Conservation (phyloP, 2,113 vertebrate genomes). For the Ceyx melanurus region DNA sequence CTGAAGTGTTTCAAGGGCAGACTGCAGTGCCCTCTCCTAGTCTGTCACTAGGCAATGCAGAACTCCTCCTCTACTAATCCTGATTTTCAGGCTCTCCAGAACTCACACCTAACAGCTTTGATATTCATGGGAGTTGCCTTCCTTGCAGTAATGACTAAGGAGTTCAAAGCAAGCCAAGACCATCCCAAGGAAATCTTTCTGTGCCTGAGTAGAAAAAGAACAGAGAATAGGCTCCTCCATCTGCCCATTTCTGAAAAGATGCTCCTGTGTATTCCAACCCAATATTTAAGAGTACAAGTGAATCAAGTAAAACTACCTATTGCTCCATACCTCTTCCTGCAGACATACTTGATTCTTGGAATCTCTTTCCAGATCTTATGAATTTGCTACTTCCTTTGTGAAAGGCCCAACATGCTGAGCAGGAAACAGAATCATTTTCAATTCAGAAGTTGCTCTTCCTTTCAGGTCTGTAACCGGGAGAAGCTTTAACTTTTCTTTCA, state of each 20-base stretch:
- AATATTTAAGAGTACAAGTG: neutral
- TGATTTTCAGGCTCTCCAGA: slow-evolving; percentile 49
- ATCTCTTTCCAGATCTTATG: neutral
- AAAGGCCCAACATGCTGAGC: neutral
- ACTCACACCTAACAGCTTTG: slow-evolving; percentile 8
- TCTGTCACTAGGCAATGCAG: neutral
- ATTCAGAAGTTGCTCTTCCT: neutral
- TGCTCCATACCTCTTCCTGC: neutral
- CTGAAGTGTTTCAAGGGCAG: neutral
- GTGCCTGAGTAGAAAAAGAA: neutral
- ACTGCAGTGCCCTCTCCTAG: neutral
- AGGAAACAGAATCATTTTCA: neutral
- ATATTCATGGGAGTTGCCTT: neutral
- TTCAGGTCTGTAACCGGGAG: neutral
- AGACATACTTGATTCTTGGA: neutral
- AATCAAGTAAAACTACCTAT: neutral
- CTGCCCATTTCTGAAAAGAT: neutral
- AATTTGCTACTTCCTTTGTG: neutral
- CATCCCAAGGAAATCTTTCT: neutral
- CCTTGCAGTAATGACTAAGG: neutral
- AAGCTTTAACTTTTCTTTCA: neutral
- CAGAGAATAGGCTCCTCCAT: neutral
- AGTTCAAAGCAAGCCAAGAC: neutral
- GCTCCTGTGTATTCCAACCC: neutral
- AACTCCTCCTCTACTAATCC: slow-evolving; percentile 19